Evolutionary conservation across 2,888 invertebrate genomes (phyloP), one percentile per base, ranked within the genome.

Genomic region (Pimpla rufipes): DNA sequence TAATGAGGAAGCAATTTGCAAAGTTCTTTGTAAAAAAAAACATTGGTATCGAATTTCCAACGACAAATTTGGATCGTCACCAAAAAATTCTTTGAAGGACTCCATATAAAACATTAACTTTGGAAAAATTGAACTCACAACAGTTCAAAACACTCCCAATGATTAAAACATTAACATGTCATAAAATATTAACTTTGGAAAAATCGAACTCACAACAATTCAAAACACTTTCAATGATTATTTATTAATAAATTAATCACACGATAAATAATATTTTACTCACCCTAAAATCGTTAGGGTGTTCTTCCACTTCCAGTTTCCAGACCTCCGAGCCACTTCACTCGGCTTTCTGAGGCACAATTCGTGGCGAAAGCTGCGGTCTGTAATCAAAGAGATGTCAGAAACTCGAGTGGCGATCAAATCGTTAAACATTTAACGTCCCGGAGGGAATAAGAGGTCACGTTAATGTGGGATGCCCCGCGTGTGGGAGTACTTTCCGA

Each of bases 301-400:
- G 18, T 52, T 29, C 29, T 29, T 29, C 29, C 2, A 29, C 29
- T 29, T 52, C 10, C 52, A 52, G 7, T 52, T 52, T 2, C 18
- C 10, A 52, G 18, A 16, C 7, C 52, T 8, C 18, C 8, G 18
- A 6, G 10, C 8, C 16, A 52, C 21, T 52, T 52, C 21, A 10
- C 52, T 52, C 2, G 10, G 18, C 18, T 0, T 21, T 52, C 7
- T 18, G 52, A 10, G 18, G 18, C 52, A 52, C 21, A 18, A 52
- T 8, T 21, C 52, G 52, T 21, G 18, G 10, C 18, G 7, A 52
- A 52, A 21, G 21, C 18, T 47, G n/a, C 8, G 47, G 55, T 21
- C 29, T 57, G 57, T 57, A 29, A 29, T 29, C n/a, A 29, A 29
- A 57, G 57, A 57, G 23, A 57, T 35, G 57, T 29, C 29, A 29